Conservation (phyloP, 2,113 vertebrate genomes). For the Calidris pugnax region DNA sequence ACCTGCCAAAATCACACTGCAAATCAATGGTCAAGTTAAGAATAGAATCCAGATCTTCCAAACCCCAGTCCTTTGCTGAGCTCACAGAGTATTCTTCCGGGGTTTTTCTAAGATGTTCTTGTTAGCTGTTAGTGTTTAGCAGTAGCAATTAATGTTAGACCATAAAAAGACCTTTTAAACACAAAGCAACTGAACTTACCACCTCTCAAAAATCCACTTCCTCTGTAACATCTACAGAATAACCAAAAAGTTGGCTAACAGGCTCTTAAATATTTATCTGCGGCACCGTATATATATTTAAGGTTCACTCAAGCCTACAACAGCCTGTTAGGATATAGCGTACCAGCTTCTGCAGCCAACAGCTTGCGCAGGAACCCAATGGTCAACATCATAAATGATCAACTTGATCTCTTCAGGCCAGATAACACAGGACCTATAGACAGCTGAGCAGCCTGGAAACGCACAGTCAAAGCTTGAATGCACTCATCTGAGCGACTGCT, state of each 20-base stretch:
- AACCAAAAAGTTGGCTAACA: neutral
- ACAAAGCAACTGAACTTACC: neutral
- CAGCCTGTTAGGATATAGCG: neutral
- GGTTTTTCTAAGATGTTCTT: neutral
- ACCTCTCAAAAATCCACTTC: neutral
- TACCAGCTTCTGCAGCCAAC: neutral
- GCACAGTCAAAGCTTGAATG: neutral
- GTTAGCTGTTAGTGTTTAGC: neutral
- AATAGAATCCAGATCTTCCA: neutral
- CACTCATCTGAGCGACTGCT: neutral
- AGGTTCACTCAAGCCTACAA: neutral
- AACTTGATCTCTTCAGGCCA: neutral
- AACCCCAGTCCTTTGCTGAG: neutral
- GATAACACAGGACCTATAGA: neutral
- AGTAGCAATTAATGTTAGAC: neutral
- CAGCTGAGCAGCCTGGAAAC: neutral
- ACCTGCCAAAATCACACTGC: neutral
- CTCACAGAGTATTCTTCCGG: neutral
- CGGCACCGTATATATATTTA: neutral
- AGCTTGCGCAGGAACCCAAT: neutral
- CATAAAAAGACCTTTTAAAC: neutral
- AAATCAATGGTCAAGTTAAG: neutral
- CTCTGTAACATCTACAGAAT: neutral
- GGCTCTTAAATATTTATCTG: neutral
- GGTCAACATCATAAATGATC: neutral